Evolutionary conservation across 1,140 invertebrate genomes (phyloP).

Genomic region (Neotoxoptera formosana): DNA sequence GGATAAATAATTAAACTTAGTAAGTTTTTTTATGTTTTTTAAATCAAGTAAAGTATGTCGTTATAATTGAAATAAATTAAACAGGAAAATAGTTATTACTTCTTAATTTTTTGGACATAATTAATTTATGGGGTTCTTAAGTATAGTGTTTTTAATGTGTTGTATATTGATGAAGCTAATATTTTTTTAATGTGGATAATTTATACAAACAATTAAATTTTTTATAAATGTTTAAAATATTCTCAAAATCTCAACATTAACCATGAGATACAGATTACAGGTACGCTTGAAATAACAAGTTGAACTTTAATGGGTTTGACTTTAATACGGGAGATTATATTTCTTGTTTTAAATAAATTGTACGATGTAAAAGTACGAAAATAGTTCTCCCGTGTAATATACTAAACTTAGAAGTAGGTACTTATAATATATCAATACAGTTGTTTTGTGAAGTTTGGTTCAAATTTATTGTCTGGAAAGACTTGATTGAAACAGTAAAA

Average conservation of each 20-base stretch:
- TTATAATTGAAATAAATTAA: neutral
- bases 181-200: neutral
- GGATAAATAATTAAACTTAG: neutral
- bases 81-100: neutral
- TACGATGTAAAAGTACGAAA: neutral
- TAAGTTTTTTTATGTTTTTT: too few relatives aligned
- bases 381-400: neutral
- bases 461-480: neutral
- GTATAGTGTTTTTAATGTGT: neutral
- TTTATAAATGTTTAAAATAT: neutral
- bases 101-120: neutral
- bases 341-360: neutral
- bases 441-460: neutral
- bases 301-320: neutral
- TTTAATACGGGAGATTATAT: neutral
- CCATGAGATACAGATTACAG: neutral
- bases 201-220: neutral
- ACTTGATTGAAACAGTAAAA: neutral
- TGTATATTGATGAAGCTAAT: neutral
- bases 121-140: neutral
- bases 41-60: neutral
- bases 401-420: neutral
- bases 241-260: neutral
- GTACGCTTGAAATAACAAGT: neutral
- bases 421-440: neutral